These are phyloP conservation scores for Endotricha flammealis DNA, from an alignment of 2,888 invertebrate species.

Conservation along the genomic window DNA sequence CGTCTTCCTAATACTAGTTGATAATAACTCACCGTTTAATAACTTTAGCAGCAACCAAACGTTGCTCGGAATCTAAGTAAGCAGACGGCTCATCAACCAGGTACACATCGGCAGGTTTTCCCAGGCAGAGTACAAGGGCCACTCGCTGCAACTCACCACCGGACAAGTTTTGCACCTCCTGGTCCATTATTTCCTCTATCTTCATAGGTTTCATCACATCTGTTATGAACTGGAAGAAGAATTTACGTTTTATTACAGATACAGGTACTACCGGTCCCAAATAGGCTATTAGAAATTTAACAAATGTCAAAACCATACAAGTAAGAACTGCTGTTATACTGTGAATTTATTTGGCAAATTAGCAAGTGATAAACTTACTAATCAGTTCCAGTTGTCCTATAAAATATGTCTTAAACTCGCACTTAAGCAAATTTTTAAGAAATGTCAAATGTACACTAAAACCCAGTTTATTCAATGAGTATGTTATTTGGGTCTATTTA, in stretches of 20 bases:
- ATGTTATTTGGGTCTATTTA: too few species aligned
- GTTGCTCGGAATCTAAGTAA: conserved; percentile 99
- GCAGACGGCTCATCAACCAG: conserved; percentile 99
- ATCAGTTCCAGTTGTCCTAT: too few species aligned
- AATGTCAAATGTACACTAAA: too few species aligned
- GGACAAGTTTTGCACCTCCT: conserved; percentile 98
- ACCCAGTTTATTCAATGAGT: too few species aligned
- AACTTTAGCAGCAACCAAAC: conserved; percentile 99
- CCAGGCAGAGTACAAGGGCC: conserved; percentile 96
- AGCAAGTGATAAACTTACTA: too few species aligned
- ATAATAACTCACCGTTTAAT: conserved; percentile 87
- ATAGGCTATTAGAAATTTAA: too few species aligned
- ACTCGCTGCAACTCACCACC: conserved; percentile 99
- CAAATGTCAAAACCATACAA: too few species aligned
- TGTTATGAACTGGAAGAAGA: conserved; percentile 87
- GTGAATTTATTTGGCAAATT: too few species aligned
- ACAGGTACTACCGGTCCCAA: background rate
- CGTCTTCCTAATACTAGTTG: too few species aligned
- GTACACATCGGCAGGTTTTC: conserved; percentile 99
- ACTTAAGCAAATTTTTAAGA: too few species aligned
- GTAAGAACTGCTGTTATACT: too few species aligned
- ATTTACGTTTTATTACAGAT: conserved; percentile 38
- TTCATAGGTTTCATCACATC: conserved; percentile 99
- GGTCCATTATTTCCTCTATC: conserved; percentile 98
- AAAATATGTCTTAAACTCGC: too few species aligned